phyloP scores from a whole-genome alignment of 2,797 vertebrate species.

The Pseudomugil tenellus region DNA sequence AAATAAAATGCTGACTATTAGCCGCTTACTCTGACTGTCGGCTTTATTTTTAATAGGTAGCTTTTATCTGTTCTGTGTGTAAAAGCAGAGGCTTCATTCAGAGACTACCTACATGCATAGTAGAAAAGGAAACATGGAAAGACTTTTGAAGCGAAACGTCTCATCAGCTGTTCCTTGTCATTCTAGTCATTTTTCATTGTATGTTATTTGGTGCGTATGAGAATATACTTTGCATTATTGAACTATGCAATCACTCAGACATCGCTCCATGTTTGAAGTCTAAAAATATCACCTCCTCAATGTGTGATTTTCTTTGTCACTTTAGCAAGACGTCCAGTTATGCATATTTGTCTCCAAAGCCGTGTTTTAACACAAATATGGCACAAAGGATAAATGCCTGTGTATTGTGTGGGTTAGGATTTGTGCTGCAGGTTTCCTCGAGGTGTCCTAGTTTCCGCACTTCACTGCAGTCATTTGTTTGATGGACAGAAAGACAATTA shows the following conservation, averaged over 20 bases:
- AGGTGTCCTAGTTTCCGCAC: constrained; percentile 66
- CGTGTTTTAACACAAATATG: constrained; percentile 63
- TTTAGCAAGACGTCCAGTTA: constrained; percentile 78
- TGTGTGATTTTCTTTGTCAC: constrained; percentile 66
- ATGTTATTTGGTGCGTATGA: constrained; percentile 54
- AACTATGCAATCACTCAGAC: constrained; percentile 81
- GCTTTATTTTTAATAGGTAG: constrained; percentile 9
- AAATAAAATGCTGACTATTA: constrained; percentile 3
- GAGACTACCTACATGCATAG: constrained; percentile 56
- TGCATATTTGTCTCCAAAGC: constrained; percentile 68
- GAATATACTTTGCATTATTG: constrained; percentile 83
- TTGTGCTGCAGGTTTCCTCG: constrained; percentile 51
- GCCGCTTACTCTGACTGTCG: background rate
- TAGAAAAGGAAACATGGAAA: constrained; percentile 71
- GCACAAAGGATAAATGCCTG: constrained; percentile 55
- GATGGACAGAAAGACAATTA: constrained; percentile 70
- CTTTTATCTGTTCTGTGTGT: constrained; percentile 9
- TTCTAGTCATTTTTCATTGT: constrained; percentile 74
- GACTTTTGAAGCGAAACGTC: constrained; percentile 72
- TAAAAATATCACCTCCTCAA: constrained; percentile 75
- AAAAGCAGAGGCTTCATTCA: constrained; percentile 32
- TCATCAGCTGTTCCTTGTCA: constrained; percentile 75
- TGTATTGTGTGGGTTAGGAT: constrained; percentile 41
- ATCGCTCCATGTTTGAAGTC: constrained; percentile 72
- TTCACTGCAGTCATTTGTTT: constrained; percentile 57